phyloP scores from a whole-genome alignment of 2,888 invertebrate genomes.

The Phengaris alcon region DNA sequence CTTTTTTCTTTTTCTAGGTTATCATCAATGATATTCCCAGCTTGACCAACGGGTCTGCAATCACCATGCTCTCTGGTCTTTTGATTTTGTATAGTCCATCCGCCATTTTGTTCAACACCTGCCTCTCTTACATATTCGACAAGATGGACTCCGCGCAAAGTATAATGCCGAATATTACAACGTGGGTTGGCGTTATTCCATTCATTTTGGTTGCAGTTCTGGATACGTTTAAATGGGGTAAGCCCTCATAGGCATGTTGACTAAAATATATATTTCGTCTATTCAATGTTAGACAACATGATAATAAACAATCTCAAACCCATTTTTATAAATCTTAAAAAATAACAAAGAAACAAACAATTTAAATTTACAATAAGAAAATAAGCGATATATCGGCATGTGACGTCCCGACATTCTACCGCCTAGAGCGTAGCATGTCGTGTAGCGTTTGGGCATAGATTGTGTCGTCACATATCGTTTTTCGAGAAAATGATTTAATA shows the following conservation, averaged over 20 bases:
- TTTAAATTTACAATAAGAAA: no score
- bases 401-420: no score
- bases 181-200: conserved; percentile 86
- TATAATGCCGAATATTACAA: conserved; percentile 87
- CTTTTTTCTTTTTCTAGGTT: conserved; percentile 62
- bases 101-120: conserved; percentile 86
- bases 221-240: conserved; percentile 85
- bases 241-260: background rate
- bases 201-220: conserved; percentile 85
- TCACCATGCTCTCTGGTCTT: conserved; percentile 82
- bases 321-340: no score
- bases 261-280: no score
- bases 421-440: no score
- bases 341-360: no score
- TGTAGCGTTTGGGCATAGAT: no score
- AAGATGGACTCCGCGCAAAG: conserved; percentile 90
- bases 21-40: conserved; percentile 85
- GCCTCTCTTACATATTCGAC: conserved; percentile 88
- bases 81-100: conserved; percentile 86
- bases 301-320: no score
- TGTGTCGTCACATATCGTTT: no score
- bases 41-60: conserved; percentile 83
- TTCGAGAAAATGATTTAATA: no score
- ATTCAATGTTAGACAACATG: no score
- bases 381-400: no score